Evolutionary conservation across 2,113 vertebrate species (phyloP).

Genomic region (Dolichallabes microphthalmus): DNA sequence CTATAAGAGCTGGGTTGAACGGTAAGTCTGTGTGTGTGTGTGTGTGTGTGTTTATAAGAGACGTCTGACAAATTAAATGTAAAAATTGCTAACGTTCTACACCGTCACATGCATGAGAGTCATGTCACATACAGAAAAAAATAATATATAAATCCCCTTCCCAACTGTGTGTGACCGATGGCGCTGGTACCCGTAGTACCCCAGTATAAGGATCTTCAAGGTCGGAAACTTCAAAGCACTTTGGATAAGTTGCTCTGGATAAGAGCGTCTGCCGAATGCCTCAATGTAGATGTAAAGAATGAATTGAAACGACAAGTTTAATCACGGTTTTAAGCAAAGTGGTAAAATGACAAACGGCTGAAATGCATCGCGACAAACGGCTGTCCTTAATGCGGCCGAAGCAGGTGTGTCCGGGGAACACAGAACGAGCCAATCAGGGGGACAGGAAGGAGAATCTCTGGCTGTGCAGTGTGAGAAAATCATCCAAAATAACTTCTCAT

Average conservation of each 20-base stretch:
- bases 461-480: neutral
- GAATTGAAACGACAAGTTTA: neutral
- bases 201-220: too few species aligned
- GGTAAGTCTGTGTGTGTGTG: slow-evolving; percentile 69
- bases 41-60: neutral
- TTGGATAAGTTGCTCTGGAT: too few species aligned
- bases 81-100: neutral
- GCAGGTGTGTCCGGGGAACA: neutral
- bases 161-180: too few species aligned
- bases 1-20: slow-evolving; percentile 98
- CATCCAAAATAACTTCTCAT: neutral
- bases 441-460: neutral
- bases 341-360: neutral
- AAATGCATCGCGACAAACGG: neutral
- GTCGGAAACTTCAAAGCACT: too few species aligned
- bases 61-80: neutral
- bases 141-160: too few species aligned
- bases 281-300: neutral
- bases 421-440: neutral
- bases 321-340: neutral
- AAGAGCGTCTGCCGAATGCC: too few species aligned
- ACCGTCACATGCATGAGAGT: neutral
- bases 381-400: neutral
- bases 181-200: too few species aligned
- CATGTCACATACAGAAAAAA: too few species aligned